These are phyloP conservation scores for Chamaedrilus cognettii DNA, from an alignment of 2,888 invertebrate genomes.

Conservation along the genomic window DNA sequence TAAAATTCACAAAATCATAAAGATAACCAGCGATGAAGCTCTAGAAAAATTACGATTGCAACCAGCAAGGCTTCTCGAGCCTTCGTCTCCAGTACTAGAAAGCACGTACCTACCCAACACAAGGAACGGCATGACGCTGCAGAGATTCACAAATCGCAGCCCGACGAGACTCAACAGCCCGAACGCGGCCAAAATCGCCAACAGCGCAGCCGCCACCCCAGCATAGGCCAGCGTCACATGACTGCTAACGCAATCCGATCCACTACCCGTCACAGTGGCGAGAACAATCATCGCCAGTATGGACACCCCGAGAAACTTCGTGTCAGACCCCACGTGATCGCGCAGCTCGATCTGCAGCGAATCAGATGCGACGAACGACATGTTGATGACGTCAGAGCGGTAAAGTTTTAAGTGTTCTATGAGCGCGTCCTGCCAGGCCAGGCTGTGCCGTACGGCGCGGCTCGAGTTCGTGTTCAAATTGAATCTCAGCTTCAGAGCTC, in stretches of 20 bases:
- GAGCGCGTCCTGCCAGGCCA: constrained; percentile 31
- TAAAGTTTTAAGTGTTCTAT: constrained; percentile 21
- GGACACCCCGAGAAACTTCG: constrained; percentile 30
- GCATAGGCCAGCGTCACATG: constrained; percentile 29
- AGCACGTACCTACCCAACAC: constrained; percentile 43
- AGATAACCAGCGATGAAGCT: no score
- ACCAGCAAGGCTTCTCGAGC: no score
- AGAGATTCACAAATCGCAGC: constrained; percentile 41
- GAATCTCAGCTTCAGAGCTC: constrained; percentile 22
- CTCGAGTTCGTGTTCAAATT: constrained; percentile 25
- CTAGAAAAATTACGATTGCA: no score
- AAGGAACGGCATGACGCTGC: constrained; percentile 44
- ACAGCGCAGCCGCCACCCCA: constrained; percentile 30
- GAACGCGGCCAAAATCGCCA: constrained; percentile 30
- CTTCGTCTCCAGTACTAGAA: no score
- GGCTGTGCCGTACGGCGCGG: constrained; percentile 16
- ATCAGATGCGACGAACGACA: constrained; percentile 38
- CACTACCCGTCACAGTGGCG: constrained; percentile 32
- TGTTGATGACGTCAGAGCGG: constrained; percentile 10
- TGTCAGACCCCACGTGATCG: constrained; percentile 33
- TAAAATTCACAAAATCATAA: no score
- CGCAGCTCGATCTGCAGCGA: constrained; percentile 42
- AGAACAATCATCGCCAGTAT: constrained; percentile 36
- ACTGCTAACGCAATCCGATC: constrained; percentile 26
- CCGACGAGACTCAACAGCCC: constrained; percentile 31